Evolutionary conservation across 2,797 vertebrate genomes (phyloP), one percentile per base, ranked within the genome.

Genomic region (Gymnothorax javanicus): DNA sequence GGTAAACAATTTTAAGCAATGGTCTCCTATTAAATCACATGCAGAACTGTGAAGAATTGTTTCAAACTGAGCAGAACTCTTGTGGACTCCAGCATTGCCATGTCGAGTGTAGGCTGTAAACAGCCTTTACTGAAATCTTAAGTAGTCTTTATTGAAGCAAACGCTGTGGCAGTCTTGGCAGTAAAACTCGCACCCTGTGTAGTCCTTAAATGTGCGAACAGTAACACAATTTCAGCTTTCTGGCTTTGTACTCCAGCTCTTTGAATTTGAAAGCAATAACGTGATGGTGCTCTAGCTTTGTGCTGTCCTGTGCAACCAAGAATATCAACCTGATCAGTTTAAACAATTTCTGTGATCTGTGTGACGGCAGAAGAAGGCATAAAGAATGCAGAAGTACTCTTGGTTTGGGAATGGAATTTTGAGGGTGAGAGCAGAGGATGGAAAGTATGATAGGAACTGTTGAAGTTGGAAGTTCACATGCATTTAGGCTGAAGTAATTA

Each of bases 321-420:
- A 91, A 90, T 89, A 86, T 89, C 87, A 89, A 50, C 85, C 90
- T 93, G 33, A 94, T 94, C 94, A 94, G 59, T 92, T 91, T 89
- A 93, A 93, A 95, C 94, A 94, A 95, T 85, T 88, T 91, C 89
- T 85, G 89, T 94, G 88, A 88, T 91, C 89, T 85, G 89, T 94
- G 88, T 93, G 94, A 95, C 94, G 93, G 90, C 90, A 81, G 84
- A 82, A 83, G 91, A 92, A 89, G 90, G 89, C 84, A 89, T 91
- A 82, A 91, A 92, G 86, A 93, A 92, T 87, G 85, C 71, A 88
- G 4, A 84, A 87, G 93, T 94, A 93, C 92, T 92, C 88, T 69
- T 75, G 91, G 25, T 87, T 94, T 93, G 93, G 86, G 79, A 85
- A 90, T 92, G 92, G 91, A 90, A 91, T 87, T 69, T 73, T 87